phyloP scores from a whole-genome alignment of 1,140 invertebrate species.

The Neocloeon triangulifer region DNA sequence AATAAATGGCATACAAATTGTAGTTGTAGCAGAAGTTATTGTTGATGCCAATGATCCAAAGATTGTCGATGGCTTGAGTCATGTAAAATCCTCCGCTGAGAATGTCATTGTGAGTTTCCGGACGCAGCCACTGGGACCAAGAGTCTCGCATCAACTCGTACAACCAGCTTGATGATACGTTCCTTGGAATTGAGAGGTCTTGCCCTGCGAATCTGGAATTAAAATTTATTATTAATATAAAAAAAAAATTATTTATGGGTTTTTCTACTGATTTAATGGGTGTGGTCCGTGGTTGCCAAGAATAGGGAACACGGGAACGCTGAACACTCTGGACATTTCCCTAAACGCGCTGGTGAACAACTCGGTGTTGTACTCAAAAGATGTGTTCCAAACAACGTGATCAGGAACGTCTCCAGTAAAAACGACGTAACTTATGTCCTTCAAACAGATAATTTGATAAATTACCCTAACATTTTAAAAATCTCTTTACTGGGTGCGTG shows the following conservation, averaged over 20 bases:
- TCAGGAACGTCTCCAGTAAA: conserved; percentile 70
- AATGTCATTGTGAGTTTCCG: conserved; percentile 13
- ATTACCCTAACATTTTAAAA: conserved; percentile 5
- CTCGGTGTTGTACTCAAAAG: conserved; percentile 32
- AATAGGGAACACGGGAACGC: conserved; percentile 39
- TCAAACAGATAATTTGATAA: conserved; percentile 12
- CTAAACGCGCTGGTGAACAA: conserved; percentile 29
- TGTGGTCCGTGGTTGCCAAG: conserved; percentile 79
- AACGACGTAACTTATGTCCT: conserved; percentile 48
- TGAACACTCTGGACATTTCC: conserved; percentile 33
- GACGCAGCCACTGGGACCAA: conserved; percentile 19
- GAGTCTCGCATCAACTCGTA: conserved; percentile 16
- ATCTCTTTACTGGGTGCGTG: conserved; percentile 23
- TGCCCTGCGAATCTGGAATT: too few relatives aligned
- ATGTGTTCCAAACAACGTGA: conserved; percentile 64
- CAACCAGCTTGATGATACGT: conserved; percentile 15
- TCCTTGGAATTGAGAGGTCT: too few relatives aligned
- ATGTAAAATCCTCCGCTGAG: conserved; percentile 26
- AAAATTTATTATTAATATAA: too few relatives aligned
- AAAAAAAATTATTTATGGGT: too few relatives aligned
- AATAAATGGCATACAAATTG: conserved; percentile 17
- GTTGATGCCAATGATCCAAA: conserved; percentile 27
- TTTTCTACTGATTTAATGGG: conserved; percentile 50
- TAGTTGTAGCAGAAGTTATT: conserved; percentile 24
- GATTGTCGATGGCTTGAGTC: conserved; percentile 18